Evolutionary conservation across 2,888 invertebrate genomes (phyloP), one percentile per base, ranked within the genome.

Genomic region (Druceiella hillmani): DNA sequence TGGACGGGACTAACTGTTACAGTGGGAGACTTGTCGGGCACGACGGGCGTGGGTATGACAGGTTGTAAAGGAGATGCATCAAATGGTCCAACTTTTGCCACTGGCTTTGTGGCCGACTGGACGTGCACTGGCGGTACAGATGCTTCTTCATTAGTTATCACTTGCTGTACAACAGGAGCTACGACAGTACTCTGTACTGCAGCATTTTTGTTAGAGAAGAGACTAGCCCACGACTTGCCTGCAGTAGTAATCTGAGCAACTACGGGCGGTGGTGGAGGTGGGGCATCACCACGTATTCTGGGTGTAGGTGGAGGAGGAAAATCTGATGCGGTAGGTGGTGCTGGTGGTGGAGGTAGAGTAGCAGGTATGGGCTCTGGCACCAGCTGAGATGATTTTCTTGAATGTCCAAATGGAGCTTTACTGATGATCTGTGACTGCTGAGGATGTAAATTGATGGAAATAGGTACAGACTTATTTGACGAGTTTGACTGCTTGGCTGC

Each of bases 191-290:
- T 38, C 14, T 55, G 49, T 14, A 47, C 52, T 12, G 58, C 50
- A 1, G 57, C 35, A 49, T 67, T 67, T 40, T 52, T 71, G 41
- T 45, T 55, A 2, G 67, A 74, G 57, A 83, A 82, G 10, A 83
- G 55, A 57, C 82, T 81, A 2, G 82, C 81, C 83, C 83, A 83
- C 1, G 82, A 79, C 33, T 77, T 69, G 42, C 72, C 64, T 11
- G 70, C 57, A 0, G n/a, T n/a, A n/a, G n/a, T n/a, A n/a, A n/a
- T n/a, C n/a, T n/a, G n/a, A n/a, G n/a, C n/a, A n/a, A n/a, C n/a
- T n/a, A 55, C 54, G 1, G 59, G 52, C 3, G 57, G 56, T 2
- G 64, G 61, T 0, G 64, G 50, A 2, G 67, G 64, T 1, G 50
- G 32, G 0, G 62, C 57, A 29, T 67, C 69, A 2, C 61, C 62